phyloP scores from a whole-genome alignment of 2,888 invertebrate genomes.

The Patella pellucida region DNA sequence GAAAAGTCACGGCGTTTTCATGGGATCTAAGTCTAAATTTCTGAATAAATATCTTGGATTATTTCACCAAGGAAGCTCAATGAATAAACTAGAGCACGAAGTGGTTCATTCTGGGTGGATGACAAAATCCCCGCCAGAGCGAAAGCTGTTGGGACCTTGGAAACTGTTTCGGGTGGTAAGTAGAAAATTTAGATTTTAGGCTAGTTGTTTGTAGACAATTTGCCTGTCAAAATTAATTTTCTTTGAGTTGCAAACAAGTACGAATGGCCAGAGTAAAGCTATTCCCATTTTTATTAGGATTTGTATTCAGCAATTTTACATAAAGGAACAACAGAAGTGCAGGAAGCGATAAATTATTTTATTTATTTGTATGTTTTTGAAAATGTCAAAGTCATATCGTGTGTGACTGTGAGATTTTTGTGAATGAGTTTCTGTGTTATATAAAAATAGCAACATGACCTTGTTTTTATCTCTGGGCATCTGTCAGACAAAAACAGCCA shows the following conservation, averaged over 20 bases:
- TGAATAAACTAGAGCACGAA: constrained; percentile 50
- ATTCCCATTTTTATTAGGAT: too few relatives aligned
- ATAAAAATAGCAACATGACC: too few relatives aligned
- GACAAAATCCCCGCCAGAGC: constrained; percentile 94
- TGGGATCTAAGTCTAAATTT: background rate
- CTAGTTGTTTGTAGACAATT: background rate
- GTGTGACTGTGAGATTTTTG: too few relatives aligned
- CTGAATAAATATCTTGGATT: background rate
- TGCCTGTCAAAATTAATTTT: background rate
- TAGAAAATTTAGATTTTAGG: constrained; percentile 50
- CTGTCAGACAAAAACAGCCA: too few relatives aligned
- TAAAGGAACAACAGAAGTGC: too few relatives aligned
- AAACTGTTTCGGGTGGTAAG: constrained; percentile 88
- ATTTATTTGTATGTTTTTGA: too few relatives aligned
- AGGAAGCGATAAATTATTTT: background rate
- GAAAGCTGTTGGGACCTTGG: constrained; percentile 74
- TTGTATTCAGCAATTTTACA: too few relatives aligned
- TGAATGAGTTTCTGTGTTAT: too few relatives aligned
- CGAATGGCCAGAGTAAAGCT: background rate
- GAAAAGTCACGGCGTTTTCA: background rate
- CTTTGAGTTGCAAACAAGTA: background rate
- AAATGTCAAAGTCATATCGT: too few relatives aligned
- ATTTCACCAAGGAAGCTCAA: constrained; percentile 32
- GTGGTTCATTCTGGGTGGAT: constrained; percentile 82
- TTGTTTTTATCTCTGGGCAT: too few relatives aligned